Evolutionary conservation across 2,888 invertebrate species (phyloP).

Genomic region (Cyclophora punctaria): DNA sequence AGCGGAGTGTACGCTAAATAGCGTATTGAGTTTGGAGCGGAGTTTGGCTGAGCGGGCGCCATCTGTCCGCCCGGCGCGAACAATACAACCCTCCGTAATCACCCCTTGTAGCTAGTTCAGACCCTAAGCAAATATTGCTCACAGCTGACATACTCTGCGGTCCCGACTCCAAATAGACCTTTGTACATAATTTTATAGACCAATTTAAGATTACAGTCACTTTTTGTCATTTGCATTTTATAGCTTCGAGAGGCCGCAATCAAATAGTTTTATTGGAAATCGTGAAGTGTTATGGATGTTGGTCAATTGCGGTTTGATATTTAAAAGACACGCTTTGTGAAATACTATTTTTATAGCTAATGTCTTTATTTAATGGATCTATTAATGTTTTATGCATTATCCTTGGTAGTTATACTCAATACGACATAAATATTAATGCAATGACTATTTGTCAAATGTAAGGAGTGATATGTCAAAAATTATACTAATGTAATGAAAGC

Average conservation of each 20-base stretch:
- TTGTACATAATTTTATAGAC: constrained; percentile 31
- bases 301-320: constrained; percentile 11
- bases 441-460: no score
- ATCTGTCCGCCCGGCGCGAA: constrained; percentile 66
- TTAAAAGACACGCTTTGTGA: neutral
- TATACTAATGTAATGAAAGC: no score
- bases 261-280: constrained; percentile 14
- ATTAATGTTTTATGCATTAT: no score
- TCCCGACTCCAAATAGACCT: constrained; percentile 26
- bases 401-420: no score
- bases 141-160: constrained; percentile 36
- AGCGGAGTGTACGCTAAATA: constrained; percentile 71
- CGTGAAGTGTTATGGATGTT: constrained; percentile 10
- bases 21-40: constrained; percentile 65
- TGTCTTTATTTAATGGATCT: no score
- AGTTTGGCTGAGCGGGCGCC: constrained; percentile 39
- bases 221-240: constrained; percentile 20
- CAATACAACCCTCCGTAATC: constrained; percentile 65
- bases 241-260: constrained; percentile 10
- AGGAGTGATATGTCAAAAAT: no score
- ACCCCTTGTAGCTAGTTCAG: constrained; percentile 58
- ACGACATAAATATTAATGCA: no score
- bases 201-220: constrained; percentile 18
- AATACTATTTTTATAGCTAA: no score
- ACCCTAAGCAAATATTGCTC: constrained; percentile 67